Conservation (phyloP, 2,797 vertebrate species). For the Falco novaeseelandiae region DNA sequence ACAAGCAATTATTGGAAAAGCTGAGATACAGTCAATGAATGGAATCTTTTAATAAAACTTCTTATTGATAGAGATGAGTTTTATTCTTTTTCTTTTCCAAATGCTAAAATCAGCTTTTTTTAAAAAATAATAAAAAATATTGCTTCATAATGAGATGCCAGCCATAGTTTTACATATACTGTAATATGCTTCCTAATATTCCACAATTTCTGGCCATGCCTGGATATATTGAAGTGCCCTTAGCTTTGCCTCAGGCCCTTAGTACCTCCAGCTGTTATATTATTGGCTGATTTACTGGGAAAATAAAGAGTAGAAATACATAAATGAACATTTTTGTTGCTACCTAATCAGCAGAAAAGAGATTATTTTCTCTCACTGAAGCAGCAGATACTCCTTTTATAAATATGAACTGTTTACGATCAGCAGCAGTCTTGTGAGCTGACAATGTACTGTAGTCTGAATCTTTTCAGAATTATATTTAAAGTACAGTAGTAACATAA, state of each 20-base stretch:
- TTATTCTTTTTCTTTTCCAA: background rate
- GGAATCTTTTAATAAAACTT: background rate
- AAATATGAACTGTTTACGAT: slow-evolving; percentile 12
- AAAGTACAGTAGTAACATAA: slow-evolving; percentile 70
- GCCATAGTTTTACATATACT: slow-evolving; percentile 44
- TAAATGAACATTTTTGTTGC: slow-evolving; percentile 76
- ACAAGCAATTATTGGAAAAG: slow-evolving; percentile 14
- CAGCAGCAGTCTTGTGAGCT: slow-evolving; percentile 38
- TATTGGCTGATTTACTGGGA: slow-evolving; percentile 75
- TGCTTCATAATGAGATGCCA: slow-evolving; percentile 47
- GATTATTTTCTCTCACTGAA: slow-evolving; percentile 60
- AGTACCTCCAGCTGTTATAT: slow-evolving; percentile 76
- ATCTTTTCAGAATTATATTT: slow-evolving; percentile 53
- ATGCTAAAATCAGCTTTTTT: slow-evolving; percentile 8
- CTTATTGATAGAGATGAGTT: background rate
- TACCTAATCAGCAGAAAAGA: slow-evolving; percentile 74
- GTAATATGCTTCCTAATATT: slow-evolving; percentile 36
- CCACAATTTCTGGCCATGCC: slow-evolving; percentile 44
- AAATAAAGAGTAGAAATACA: slow-evolving; percentile 76
- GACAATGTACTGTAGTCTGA: slow-evolving; percentile 33
- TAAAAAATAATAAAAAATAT: slow-evolving; percentile 40
- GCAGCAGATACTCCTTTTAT: slow-evolving; percentile 39
- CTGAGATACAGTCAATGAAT: background rate
- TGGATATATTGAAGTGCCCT: slow-evolving; percentile 69
- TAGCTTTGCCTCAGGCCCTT: slow-evolving; percentile 76